phyloP scores from a whole-genome alignment of 2,888 invertebrate genomes.

The Eudemis profundana region DNA sequence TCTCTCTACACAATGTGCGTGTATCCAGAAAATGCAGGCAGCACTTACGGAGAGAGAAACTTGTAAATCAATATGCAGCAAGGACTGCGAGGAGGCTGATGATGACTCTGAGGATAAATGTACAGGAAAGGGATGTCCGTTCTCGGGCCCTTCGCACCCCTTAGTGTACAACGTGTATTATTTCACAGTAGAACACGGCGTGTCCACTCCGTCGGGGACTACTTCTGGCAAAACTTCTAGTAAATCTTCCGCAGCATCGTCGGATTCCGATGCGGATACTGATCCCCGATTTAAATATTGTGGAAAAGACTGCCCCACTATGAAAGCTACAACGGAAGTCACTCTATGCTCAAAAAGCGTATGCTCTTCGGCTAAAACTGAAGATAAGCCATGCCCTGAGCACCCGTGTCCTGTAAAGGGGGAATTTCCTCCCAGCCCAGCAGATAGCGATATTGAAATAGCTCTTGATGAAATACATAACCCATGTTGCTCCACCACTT shows the following conservation, averaged over 20 bases:
- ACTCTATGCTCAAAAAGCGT: constrained; percentile 64
- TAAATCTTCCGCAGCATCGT: constrained; percentile 49
- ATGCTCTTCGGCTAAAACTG: constrained; percentile 54
- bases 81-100: constrained; percentile 63
- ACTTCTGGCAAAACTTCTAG: constrained; percentile 45
- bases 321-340: constrained; percentile 54
- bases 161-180: constrained; percentile 72
- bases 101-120: constrained; percentile 57
- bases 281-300: constrained; percentile 62
- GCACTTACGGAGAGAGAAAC: constrained; percentile 60
- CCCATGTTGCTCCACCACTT: constrained; percentile 72
- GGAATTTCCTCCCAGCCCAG: constrained; percentile 65
- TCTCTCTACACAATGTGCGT: constrained; percentile 76
- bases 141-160: constrained; percentile 48
- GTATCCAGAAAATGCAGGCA: constrained; percentile 69
- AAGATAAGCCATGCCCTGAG: constrained; percentile 53
- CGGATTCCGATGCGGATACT: constrained; percentile 27
- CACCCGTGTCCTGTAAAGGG: constrained; percentile 57
- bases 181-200: constrained; percentile 73
- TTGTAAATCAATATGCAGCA: constrained; percentile 63
- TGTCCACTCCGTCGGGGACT: not conserved
- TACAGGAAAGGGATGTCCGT: constrained; percentile 66
- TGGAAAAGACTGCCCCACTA: constrained; percentile 64
- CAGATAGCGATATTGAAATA: constrained; percentile 71
- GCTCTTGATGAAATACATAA: constrained; percentile 68